Evolutionary conservation across 2,797 vertebrate genomes (phyloP).

Genomic region (Poeciliopsis presidionis): DNA sequence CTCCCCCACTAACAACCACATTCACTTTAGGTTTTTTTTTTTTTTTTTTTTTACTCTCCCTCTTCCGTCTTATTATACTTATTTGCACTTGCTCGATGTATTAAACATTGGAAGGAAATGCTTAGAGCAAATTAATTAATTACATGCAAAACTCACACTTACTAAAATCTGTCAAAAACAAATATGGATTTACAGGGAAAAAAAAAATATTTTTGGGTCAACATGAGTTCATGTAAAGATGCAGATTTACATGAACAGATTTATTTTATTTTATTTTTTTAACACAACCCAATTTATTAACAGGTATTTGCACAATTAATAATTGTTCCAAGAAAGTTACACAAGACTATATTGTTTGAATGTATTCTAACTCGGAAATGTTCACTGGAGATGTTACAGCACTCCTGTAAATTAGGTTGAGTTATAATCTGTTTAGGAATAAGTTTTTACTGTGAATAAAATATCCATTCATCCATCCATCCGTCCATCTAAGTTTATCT

Average conservation of each 20-base stretch:
- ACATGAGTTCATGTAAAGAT: neutral
- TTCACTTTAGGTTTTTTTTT: constrained; percentile 2
- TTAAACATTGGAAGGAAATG: constrained; percentile 46
- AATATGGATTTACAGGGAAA: neutral
- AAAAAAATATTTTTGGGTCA: neutral
- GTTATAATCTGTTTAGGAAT: neutral
- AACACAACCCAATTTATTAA: neutral
- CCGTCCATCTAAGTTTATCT: neutral
- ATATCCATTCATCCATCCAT: neutral
- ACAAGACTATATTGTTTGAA: neutral
- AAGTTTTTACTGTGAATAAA: neutral
- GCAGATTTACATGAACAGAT: neutral
- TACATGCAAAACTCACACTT: constrained; percentile 8
- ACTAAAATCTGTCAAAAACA: constrained; percentile 17
- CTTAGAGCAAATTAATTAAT: constrained; percentile 44
- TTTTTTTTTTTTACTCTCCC: constrained; percentile 5
- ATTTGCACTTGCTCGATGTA: constrained; percentile 15
- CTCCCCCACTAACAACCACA: constrained; percentile 9
- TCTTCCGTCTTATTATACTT: constrained; percentile 9
- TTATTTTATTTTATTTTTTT: neutral
- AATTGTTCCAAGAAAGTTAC: neutral
- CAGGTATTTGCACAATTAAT: neutral
- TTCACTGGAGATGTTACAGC: neutral
- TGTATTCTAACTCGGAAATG: neutral
- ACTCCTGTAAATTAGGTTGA: neutral